Percentiles rank a stretch among this genome's conserved stretches.
These are phyloP conservation scores for Achatina immaculata DNA, from an alignment of 1,140 invertebrate species.

Conservation along the genomic window DNA sequence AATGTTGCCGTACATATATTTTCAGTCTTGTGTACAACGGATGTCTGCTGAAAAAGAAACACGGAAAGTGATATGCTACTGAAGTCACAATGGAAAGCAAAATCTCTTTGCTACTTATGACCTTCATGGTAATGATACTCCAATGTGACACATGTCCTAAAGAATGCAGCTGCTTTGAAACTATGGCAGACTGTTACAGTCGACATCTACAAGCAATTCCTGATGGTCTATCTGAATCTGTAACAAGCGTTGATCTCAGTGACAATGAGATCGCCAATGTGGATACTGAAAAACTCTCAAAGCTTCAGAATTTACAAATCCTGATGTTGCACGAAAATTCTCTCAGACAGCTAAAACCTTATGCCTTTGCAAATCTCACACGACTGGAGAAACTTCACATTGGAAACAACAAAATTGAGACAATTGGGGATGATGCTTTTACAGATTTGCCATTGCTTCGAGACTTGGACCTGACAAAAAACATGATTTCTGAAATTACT, in stretches of 20 bases:
- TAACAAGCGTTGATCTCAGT: conserved; percentile 39
- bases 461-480: conserved; percentile 76
- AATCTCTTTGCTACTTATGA: not conserved
- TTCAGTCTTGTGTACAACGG: no score
- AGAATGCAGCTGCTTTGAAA: not conserved
- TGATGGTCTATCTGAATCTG: not conserved
- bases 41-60: no score
- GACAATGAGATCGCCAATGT: conserved; percentile 50
- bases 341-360: conserved; percentile 22
- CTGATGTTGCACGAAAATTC: conserved; percentile 35
- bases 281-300: conserved; percentile 17
- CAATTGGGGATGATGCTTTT: conserved; percentile 61
- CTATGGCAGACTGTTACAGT: not conserved
- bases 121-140: not conserved
- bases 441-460: conserved; percentile 54
- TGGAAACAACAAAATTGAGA: conserved; percentile 40
- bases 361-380: conserved; percentile 40
- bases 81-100: not conserved
- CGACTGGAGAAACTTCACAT: conserved; percentile 39
- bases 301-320: conserved; percentile 27
- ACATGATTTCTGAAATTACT: conserved; percentile 71
- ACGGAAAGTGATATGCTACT: no score
- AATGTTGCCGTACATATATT: no score
- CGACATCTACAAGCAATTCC: not conserved
- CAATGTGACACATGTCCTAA: not conserved